Percentiles rank a stretch among this genome's conserved stretches.
Conservation (phyloP, 2,113 vertebrate species). For the Boulengeromyrus knoepffleri region DNA sequence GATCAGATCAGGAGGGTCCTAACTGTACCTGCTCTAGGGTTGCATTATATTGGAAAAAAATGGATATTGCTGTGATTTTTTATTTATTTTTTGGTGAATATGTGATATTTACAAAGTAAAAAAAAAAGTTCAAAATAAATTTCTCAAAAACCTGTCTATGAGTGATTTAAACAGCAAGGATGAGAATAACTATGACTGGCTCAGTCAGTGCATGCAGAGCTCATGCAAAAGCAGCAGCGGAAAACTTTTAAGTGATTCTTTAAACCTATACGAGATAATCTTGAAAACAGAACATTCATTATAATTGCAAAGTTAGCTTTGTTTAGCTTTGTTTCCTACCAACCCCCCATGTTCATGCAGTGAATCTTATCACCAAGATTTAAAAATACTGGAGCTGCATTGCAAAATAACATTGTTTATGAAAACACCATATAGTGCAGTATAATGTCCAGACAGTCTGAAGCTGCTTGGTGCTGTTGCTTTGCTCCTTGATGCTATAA, state of each 20-base stretch:
- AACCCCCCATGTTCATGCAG: too few relatives aligned
- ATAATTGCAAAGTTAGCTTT: too few relatives aligned
- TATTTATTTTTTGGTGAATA: neutral
- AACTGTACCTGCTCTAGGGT: too few relatives aligned
- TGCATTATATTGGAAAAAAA: too few relatives aligned
- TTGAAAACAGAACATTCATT: neutral
- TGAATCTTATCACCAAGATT: too few relatives aligned
- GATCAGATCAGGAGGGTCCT: neutral
- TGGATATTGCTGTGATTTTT: too few relatives aligned
- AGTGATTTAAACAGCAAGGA: neutral
- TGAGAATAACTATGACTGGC: neutral
- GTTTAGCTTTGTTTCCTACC: too few relatives aligned
- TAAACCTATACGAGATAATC: neutral
- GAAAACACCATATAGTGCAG: too few relatives aligned
- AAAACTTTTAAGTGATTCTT: neutral
- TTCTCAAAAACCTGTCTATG: neutral
- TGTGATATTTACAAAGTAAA: neutral
- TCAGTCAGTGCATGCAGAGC: neutral
- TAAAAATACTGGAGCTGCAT: too few relatives aligned
- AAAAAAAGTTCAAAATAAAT: neutral
- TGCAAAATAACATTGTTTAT: too few relatives aligned
- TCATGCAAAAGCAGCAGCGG: neutral
- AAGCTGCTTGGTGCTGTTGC: neutral
- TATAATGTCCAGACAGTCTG: neutral
- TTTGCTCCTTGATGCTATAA: neutral